These are phyloP conservation scores for Ferdinandea cuprea DNA, from an alignment of 2,888 invertebrate genomes.

Conservation along the genomic window DNA sequence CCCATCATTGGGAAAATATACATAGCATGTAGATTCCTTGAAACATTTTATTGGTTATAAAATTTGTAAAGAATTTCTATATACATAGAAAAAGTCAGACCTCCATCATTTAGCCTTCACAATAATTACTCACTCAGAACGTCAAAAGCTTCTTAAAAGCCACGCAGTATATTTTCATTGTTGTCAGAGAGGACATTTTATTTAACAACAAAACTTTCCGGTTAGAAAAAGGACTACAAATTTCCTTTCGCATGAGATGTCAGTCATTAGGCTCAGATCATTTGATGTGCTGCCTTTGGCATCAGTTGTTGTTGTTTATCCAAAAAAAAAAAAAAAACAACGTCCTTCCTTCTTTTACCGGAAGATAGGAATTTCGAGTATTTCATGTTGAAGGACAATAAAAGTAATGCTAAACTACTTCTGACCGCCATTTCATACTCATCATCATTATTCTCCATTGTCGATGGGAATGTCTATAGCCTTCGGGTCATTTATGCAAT, in stretches of 20 bases:
- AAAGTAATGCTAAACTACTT: constrained; percentile 41
- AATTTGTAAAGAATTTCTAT: too few relatives aligned
- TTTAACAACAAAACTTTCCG: constrained; percentile 24
- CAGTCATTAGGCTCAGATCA: constrained; percentile 58
- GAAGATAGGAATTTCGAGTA: constrained; percentile 28
- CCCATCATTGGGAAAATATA: too few relatives aligned
- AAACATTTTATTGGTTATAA: too few relatives aligned
- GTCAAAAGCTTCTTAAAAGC: constrained; percentile 51
- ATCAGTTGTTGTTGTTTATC: neutral
- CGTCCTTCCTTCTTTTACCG: constrained; percentile 35
- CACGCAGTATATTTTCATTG: constrained; percentile 50
- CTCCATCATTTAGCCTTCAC: too few relatives aligned
- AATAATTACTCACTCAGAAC: constrained; percentile 6
- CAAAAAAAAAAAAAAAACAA: too few relatives aligned
- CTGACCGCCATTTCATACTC: constrained; percentile 3
- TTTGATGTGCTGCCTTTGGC: constrained; percentile 34
- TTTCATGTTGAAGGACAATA: constrained; percentile 62
- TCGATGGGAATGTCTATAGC: constrained; percentile 29
- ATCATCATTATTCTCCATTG: constrained; percentile 62
- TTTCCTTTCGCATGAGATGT: constrained; percentile 50
- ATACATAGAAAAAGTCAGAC: too few relatives aligned
- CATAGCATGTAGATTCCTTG: too few relatives aligned
- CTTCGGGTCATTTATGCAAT: constrained; percentile 44
- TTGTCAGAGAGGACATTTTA: constrained; percentile 36
- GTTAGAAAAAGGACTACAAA: constrained; percentile 12